Percentiles rank a stretch among this genome's conserved stretches.
phyloP scores from a whole-genome alignment of 2,797 vertebrate species.

The Lacerta bilineata region DNA sequence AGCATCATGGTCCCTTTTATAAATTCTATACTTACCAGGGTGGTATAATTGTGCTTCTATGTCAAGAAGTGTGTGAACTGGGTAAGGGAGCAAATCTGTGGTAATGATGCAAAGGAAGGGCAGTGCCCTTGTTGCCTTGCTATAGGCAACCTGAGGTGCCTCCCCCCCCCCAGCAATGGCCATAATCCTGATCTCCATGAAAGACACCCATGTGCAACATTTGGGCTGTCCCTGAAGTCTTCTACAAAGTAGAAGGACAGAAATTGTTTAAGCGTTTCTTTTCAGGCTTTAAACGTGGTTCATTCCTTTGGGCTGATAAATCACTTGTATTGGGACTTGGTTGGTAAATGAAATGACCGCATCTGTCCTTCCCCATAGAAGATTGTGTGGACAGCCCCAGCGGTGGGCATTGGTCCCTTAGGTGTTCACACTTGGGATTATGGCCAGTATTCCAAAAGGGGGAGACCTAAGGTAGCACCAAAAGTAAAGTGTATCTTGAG shows the following conservation, averaged over 20 bases:
- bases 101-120: not conserved
- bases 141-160: not conserved
- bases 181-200: not conserved
- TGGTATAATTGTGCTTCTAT: not conserved
- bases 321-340: not conserved
- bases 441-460: not conserved
- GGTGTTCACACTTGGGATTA: not conserved
- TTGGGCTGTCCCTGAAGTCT: not conserved
- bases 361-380: not conserved
- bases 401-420: not conserved
- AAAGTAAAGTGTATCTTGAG: not conserved
- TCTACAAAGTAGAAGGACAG: not conserved
- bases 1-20: not conserved
- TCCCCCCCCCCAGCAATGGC: not conserved
- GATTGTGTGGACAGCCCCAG: not conserved
- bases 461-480: not conserved
- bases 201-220: not conserved
- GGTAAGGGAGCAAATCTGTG: not conserved
- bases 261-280: not conserved
- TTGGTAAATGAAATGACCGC: not conserved
- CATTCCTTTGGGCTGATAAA: not conserved
- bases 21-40: not conserved
- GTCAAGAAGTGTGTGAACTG: not conserved
- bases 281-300: not conserved
- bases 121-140: not conserved